These are phyloP conservation scores for Eulemur mongoz DNA, from an alignment of 2,797 vertebrate genomes.

Conservation along the genomic window DNA sequence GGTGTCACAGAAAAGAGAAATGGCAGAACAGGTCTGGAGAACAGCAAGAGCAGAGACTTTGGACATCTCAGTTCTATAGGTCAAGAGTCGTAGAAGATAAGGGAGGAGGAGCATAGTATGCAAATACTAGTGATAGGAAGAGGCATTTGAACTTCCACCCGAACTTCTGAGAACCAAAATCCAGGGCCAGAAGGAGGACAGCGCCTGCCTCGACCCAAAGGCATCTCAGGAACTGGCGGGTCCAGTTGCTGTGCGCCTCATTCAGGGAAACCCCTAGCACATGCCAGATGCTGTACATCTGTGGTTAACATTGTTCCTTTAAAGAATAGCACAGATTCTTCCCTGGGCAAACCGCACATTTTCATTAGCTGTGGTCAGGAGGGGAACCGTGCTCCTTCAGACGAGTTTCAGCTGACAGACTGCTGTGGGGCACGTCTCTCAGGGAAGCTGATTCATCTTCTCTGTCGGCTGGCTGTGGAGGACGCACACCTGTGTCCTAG, in stretches of 20 bases:
- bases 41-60: not conserved
- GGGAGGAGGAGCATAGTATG: not conserved
- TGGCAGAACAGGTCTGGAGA: not conserved
- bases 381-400: conserved; percentile 71
- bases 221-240: conserved; percentile 58
- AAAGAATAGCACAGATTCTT: conserved; percentile 77
- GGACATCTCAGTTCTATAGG: not conserved
- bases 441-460: conserved; percentile 69
- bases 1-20: not conserved
- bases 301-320: conserved; percentile 74
- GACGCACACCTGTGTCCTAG: conserved; percentile 68
- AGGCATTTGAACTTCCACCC: not conserved
- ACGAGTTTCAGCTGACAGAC: conserved; percentile 77
- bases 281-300: conserved; percentile 72
- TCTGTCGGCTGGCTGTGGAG: conserved; percentile 16
- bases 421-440: conserved; percentile 56
- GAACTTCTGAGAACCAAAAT: not conserved
- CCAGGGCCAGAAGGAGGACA: not conserved
- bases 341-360: conserved; percentile 76
- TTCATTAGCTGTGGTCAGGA: conserved; percentile 80
- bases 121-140: not conserved
- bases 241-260: conserved; percentile 62
- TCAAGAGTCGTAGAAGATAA: not conserved
- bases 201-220: conserved; percentile 42
- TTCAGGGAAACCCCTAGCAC: conserved; percentile 51